phyloP scores from a whole-genome alignment of 2,113 vertebrate genomes.

The Eidolon helvum region DNA sequence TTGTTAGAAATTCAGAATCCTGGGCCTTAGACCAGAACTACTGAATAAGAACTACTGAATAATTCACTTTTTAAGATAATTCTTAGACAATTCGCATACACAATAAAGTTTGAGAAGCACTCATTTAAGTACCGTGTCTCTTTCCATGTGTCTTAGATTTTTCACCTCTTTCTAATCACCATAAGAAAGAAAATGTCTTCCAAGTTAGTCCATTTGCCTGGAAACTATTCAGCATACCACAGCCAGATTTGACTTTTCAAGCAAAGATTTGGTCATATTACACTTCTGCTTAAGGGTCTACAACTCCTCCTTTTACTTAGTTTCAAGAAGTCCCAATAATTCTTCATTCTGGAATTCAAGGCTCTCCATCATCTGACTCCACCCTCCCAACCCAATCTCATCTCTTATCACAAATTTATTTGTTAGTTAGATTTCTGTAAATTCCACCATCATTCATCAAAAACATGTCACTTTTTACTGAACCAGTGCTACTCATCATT shows the following conservation, averaged over 20 bases:
- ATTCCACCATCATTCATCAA: not conserved
- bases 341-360: not conserved
- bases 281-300: not conserved
- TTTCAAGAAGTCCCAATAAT: not conserved
- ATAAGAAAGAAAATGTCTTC: not conserved
- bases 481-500: not conserved
- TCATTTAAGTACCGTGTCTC: not conserved
- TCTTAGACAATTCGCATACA: not conserved
- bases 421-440: not conserved
- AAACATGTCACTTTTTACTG: not conserved
- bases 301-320: not conserved
- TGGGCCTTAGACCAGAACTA: not conserved
- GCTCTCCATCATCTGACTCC: not conserved
- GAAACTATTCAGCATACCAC: not conserved
- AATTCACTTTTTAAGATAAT: not conserved
- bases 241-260: not conserved
- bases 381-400: not conserved
- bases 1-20: slow-evolving; percentile 6
- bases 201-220: not conserved
- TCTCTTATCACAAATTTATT: not conserved
- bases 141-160: not conserved
- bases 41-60: not conserved
- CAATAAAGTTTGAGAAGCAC: not conserved
- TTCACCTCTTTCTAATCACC: not conserved
- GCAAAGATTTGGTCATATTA: not conserved